Evolutionary conservation across 2,797 vertebrate species (phyloP).

Genomic region (Oryzias dopingdopingensis): DNA sequence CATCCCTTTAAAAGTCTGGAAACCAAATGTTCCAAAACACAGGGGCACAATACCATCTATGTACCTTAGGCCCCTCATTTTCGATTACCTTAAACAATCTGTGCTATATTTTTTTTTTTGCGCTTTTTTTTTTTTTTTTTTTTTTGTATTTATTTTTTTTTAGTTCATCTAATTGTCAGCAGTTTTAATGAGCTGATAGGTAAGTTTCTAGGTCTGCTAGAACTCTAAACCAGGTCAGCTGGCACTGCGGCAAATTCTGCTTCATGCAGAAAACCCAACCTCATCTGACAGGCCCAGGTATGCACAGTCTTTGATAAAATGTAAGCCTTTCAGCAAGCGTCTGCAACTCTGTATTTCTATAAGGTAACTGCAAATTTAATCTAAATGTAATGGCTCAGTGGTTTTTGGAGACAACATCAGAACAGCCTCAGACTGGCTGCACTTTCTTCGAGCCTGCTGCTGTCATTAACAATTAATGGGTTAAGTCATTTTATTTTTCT

Average conservation of each 20-base stretch:
- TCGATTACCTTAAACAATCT: too few species aligned
- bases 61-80: too few species aligned
- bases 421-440: slow-evolving; percentile 14
- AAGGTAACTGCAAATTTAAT: slow-evolving; percentile 24
- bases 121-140: too few species aligned
- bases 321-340: slow-evolving; percentile 24
- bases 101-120: not conserved
- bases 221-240: slow-evolving; percentile 56
- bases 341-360: slow-evolving; percentile 9
- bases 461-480: slow-evolving; percentile 31
- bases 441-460: slow-evolving; percentile 11
- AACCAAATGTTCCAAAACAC: too few species aligned
- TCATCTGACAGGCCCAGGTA: slow-evolving; percentile 42
- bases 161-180: slow-evolving; percentile 10
- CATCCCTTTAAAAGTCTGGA: slow-evolving; percentile 2
- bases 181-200: slow-evolving; percentile 33
- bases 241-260: slow-evolving; percentile 36
- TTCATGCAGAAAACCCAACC: slow-evolving; percentile 35
- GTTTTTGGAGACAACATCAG: slow-evolving; percentile 28
- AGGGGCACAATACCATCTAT: too few species aligned
- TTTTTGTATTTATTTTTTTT: not conserved
- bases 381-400: slow-evolving; percentile 46
- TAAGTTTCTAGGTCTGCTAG: slow-evolving; percentile 21
- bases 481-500: slow-evolving; percentile 9
- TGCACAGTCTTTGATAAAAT: slow-evolving; percentile 19